A percentile compares a stretch with the other conserved stretches of the same genome.
phyloP scores from a whole-genome alignment of 2,113 vertebrate species.

The Calonectris borealis region DNA sequence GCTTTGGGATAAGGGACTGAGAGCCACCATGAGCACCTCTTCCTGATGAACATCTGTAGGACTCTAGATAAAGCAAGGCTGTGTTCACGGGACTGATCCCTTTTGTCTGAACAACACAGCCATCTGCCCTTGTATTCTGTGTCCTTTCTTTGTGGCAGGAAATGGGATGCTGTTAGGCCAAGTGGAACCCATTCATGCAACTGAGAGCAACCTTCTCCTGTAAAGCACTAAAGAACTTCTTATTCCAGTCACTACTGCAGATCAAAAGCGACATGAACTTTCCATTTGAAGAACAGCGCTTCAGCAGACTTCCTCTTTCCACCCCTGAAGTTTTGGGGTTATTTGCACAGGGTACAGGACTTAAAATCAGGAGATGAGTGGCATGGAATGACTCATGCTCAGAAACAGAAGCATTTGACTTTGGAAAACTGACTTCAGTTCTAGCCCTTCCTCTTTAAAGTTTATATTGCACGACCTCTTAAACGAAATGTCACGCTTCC shows the following conservation, averaged over 20 bases:
- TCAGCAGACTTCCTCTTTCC: slow-evolving; percentile 31
- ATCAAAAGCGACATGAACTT: background rate
- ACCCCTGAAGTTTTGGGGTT: background rate
- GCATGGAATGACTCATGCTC: slow-evolving; percentile 31
- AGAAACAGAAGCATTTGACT: slow-evolving; percentile 22
- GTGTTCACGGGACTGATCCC: too few relatives aligned
- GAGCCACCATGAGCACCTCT: background rate
- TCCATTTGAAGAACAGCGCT: background rate
- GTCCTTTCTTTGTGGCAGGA: background rate
- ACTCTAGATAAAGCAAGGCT: background rate
- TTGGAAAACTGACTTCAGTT: slow-evolving; percentile 13
- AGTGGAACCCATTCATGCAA: background rate
- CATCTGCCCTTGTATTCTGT: background rate
- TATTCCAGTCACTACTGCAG: background rate
- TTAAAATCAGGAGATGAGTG: background rate
- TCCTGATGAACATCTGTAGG: background rate
- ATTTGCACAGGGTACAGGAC: background rate
- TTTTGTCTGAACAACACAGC: background rate
- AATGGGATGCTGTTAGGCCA: background rate
- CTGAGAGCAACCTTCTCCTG: background rate
- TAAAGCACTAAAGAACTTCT: background rate
- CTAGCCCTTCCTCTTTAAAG: slow-evolving; percentile 29
- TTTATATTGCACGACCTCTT: slow-evolving; percentile 27
- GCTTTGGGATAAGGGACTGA: background rate
- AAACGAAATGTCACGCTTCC: slow-evolving; percentile 42